Base-by-base conservation (phyloP, 2,113 vertebrate species). In the Pseudopodoces humilis region DNA sequence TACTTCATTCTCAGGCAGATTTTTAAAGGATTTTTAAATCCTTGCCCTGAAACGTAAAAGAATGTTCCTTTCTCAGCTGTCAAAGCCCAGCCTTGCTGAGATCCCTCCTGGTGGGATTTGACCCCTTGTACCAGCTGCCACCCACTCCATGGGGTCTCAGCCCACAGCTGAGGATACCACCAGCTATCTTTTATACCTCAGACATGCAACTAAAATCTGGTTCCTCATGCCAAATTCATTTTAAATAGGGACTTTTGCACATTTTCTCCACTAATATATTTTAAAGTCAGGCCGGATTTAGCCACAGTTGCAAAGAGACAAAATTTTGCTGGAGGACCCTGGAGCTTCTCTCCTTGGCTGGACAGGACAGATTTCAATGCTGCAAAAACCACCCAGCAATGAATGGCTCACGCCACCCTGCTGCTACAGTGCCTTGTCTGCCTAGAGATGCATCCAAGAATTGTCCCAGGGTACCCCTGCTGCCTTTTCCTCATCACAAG, bases 1-100 rank as follows among this genome's bases (percentile, higher is more conserved):
- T 81, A 92, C 72, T 85, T 96, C 94, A 88, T 83, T 95, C 94
- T 90, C 72, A 93, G n/a, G 20, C 65, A 82, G 53, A 70, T 83
- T 88, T 85, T 75, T 65, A 86, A 90, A 78, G 79, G 53, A 70
- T 83, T 88, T 85, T 75, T 65, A 86, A 90, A 78, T 84, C 80
- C 80, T 65, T 71, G 56, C 44, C 78, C 37, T 41, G 85, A 81
- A 93, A 78, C 3, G 15, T 14, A 53, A 69, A 77, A 78, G 28
- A 78, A 30, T 1, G 15, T 43, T 81, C 69, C 39, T 33, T 91
- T 88, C 83, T 88, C 85, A 43, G 83, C 68, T 94, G 83, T 62
- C 76, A 74, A 60, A 62, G 83, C 37, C n/a, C 68, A 70, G 64
- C 13, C 71, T 16, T 0, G 0, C 43, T 12, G 27, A 78, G 65